Percentiles rank a stretch among this genome's conserved stretches.
Conservation (phyloP, 2,113 vertebrate species). For the Ahaetulla prasina region DNA sequence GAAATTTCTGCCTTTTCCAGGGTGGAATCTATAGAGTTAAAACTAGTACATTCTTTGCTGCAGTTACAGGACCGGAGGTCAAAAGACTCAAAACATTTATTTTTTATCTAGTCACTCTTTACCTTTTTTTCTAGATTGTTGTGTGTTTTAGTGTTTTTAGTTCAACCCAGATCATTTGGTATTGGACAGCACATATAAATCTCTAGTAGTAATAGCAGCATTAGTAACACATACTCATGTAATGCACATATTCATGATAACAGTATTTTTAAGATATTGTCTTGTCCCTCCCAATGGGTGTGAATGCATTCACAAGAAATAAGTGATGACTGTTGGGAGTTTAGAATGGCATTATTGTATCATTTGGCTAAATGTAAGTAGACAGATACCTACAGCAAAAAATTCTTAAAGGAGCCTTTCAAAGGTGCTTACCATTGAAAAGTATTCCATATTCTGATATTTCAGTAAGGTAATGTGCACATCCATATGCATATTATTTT, state of each 20-base stretch:
- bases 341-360: background rate
- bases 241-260: background rate
- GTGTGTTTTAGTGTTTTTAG: background rate
- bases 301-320: background rate
- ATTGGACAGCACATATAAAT: background rate
- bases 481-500: background rate
- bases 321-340: background rate
- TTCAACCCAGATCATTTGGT: background rate
- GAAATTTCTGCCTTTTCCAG: background rate
- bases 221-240: background rate
- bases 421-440: background rate
- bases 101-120: background rate
- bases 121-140: background rate
- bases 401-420: background rate
- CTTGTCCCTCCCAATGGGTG: background rate
- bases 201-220: background rate
- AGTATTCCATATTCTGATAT: background rate
- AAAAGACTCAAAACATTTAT: background rate
- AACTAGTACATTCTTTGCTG: background rate
- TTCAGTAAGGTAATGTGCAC: background rate
- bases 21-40: background rate
- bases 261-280: conserved; percentile 32
- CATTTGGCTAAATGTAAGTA: background rate
- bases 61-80: background rate
- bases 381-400: background rate